Base-by-base conservation (phyloP, 35 echinoderm and acorn worm species). In the Holothuria glaberrima region DNA sequence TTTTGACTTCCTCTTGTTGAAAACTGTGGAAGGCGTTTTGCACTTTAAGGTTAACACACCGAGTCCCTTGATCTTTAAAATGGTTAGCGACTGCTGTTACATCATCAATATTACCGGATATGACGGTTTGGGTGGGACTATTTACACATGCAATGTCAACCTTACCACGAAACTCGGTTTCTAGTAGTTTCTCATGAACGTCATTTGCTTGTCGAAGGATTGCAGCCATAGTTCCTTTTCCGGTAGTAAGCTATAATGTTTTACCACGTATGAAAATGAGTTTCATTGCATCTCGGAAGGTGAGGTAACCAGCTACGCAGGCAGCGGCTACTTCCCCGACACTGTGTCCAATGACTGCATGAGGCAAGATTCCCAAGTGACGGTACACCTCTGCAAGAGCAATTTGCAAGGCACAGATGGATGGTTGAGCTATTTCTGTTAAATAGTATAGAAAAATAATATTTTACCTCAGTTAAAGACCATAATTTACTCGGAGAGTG, bases 1-100 rank as follows among this genome's bases (percentile, higher is more conserved):
- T 20, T 50, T 89, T 92, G n/a, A 95, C 38, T 5, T 60, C 59
- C 17, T 95, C 94, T 69, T 95, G 94, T 63, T 95, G 94, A 58
- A 75, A 89, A 71, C 94, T 95, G 67, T 95, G 94, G 46, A 95
- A 95, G 30, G 94, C 94, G 78, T 95, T 95, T 36, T 92, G 66
- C 18, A 95, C 90, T 56, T 95, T 95, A 57, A 95, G 64, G 9
- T 34, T n/a, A 18, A 84, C 73, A 46, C 86, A 89, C 41, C 71
- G 62, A 29, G 89, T 75, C n/a, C 86, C 52, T 44, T 92, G 86
- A 46, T 59, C 14, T 36, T 89, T 85, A 0, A 92, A 36, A 6
- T 66, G n/a, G 16, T 88, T 32, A 24, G 75, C 54, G 54, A 95
- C 45, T 36, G 32, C 20, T 13, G 90, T 68, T 25, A 95, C 67